These are phyloP conservation scores for Anomalospiza imberbis DNA, from an alignment of 2,797 vertebrate species.

Conservation along the genomic window DNA sequence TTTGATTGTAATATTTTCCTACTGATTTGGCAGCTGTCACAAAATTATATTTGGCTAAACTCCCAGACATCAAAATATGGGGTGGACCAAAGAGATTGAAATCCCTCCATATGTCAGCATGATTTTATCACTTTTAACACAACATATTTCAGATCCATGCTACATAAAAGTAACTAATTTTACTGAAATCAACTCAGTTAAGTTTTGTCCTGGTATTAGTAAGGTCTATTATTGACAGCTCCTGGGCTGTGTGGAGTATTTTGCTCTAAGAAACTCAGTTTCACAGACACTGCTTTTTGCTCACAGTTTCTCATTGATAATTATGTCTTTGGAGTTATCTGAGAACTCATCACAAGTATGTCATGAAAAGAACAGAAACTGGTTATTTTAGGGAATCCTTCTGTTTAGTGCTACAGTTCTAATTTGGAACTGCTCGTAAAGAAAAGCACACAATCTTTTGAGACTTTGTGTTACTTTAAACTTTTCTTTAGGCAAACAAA, in stretches of 20 bases:
- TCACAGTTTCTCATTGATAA: not conserved
- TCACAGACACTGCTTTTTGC: not conserved
- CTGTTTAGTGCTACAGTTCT: not conserved
- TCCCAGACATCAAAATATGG: not conserved
- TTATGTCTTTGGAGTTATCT: not conserved
- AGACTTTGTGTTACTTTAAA: not conserved
- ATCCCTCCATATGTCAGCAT: not conserved
- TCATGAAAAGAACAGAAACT: not conserved
- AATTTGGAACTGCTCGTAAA: not conserved
- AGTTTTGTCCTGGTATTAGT: not conserved
- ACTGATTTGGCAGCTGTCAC: not conserved
- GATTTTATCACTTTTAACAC: not conserved
- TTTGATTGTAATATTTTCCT: not conserved
- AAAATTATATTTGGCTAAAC: not conserved
- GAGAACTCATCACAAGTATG: not conserved
- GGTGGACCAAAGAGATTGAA: not conserved
- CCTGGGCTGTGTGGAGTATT: not conserved
- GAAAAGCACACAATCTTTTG: not conserved
- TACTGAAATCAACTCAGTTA: not conserved
- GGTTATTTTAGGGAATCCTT: not conserved
- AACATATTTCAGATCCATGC: not conserved
- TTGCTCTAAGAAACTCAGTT: not conserved
- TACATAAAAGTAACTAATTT: not conserved
- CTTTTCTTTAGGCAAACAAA: not conserved
- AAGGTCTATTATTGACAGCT: not conserved